These are phyloP conservation scores for Microdon myrmicae DNA, from an alignment of 2,888 invertebrate genomes.

Conservation along the genomic window DNA sequence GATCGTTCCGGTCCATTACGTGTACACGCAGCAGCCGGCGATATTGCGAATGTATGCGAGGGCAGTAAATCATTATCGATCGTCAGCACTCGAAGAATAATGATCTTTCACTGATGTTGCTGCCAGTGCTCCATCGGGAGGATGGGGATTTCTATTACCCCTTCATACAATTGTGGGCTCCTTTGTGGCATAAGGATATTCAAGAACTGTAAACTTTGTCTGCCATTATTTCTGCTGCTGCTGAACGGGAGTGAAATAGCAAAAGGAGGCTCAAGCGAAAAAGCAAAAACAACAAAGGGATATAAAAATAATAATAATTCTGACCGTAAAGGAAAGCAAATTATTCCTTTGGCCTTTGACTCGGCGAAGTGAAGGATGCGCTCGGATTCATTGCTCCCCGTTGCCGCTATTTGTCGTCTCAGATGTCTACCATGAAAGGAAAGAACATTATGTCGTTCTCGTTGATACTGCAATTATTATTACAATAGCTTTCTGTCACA, in stretches of 20 bases:
- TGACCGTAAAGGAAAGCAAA: conserved; percentile 41
- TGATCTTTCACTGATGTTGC: conserved; percentile 33
- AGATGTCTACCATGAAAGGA: too few relatives aligned
- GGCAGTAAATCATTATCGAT: conserved; percentile 48
- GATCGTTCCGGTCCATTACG: conserved; percentile 25
- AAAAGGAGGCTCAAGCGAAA: too few relatives aligned
- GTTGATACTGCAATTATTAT: too few relatives aligned
- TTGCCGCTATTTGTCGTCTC: neutral
- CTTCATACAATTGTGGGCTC: conserved; percentile 29
- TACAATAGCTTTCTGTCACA: too few relatives aligned
- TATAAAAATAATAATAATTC: conserved; percentile 28
- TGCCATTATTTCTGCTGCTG: conserved; percentile 50
- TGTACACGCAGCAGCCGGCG: conserved; percentile 18
- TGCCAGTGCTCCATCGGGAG: neutral
- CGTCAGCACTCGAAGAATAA: conserved; percentile 50
- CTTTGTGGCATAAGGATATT: conserved; percentile 48
- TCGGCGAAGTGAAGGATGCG: conserved; percentile 34
- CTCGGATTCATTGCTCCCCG: conserved; percentile 1
- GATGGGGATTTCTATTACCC: conserved; percentile 40
- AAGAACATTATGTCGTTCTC: too few relatives aligned
- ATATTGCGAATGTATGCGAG: conserved; percentile 29
- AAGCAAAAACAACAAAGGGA: neutral
- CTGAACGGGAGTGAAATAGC: too few relatives aligned
- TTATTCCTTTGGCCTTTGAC: conserved; percentile 49
- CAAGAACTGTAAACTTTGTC: conserved; percentile 43